A percentile compares a stretch with the other conserved stretches of the same genome.
phyloP scores from a whole-genome alignment of 1,140 invertebrate species.

The Cydia fagiglandana region DNA sequence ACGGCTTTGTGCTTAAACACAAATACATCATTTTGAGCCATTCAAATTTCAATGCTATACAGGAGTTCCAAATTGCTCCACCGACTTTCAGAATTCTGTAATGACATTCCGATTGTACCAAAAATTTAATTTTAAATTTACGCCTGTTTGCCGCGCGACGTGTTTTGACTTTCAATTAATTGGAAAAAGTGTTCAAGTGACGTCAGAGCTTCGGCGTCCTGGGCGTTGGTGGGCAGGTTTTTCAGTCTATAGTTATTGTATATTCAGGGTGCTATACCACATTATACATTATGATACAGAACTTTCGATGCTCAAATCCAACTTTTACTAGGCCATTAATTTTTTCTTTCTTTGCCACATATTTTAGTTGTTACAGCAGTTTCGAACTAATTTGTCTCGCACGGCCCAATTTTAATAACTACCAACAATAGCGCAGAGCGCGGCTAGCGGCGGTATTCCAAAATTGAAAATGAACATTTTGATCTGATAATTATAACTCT shows the following conservation, averaged over 20 bases:
- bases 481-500: not conserved
- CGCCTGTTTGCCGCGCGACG: slow-evolving; percentile 16
- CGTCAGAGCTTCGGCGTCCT: not conserved
- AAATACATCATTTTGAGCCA: not conserved
- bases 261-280: too few species aligned
- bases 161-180: slow-evolving; percentile 32
- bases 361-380: not conserved
- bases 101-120: slow-evolving; percentile 4
- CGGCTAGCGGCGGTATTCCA: not conserved
- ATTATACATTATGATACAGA: too few species aligned
- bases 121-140: slow-evolving; percentile 4
- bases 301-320: too few species aligned
- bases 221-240: not conserved
- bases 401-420: not conserved
- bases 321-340: too few species aligned
- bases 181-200: slow-evolving; percentile 20
- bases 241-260: not conserved
- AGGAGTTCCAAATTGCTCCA: not conserved
- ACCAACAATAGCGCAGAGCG: not conserved
- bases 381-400: not conserved
- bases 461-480: too few species aligned
- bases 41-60: slow-evolving; percentile 10
- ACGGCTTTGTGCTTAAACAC: too few species aligned
- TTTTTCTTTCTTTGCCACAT: too few species aligned
- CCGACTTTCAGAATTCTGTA: slow-evolving; percentile 7